phyloP scores from a whole-genome alignment of 2,888 invertebrate species.

The Xestia c-nigrum region DNA sequence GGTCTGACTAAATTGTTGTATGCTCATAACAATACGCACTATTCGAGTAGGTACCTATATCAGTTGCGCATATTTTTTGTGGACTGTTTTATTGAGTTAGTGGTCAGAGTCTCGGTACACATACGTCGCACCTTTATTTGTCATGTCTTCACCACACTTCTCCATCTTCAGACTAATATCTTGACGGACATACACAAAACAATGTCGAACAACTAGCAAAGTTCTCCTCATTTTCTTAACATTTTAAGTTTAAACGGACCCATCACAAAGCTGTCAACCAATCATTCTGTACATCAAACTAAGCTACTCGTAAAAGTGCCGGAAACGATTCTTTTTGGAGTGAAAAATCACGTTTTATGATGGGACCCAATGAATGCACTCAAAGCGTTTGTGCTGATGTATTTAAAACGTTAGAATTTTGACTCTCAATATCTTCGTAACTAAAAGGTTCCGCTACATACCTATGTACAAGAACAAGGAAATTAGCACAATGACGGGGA shows the following conservation, averaged over 20 bases:
- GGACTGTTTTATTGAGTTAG: not conserved
- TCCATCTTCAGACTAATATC: not conserved
- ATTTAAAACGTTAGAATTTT: no score
- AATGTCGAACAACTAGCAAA: not conserved
- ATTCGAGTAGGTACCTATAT: not conserved
- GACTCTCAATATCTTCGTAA: no score
- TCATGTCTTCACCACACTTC: not conserved
- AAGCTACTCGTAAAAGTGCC: no score
- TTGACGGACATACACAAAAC: not conserved
- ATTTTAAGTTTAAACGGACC: not conserved
- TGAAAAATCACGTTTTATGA: no score
- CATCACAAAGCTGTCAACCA: no score
- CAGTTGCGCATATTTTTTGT: not conserved
- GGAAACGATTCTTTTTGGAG: no score
- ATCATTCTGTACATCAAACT: no score
- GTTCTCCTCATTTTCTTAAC: constrained; percentile 6
- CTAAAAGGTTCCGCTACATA: no score
- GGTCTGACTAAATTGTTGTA: not conserved
- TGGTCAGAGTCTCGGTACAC: not conserved
- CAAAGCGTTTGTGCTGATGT: no score
- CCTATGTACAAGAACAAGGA: no score
- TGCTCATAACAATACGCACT: not conserved
- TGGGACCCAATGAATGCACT: no score
- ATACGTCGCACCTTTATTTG: not conserved
- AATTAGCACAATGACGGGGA: no score